Conservation (phyloP, 2,797 vertebrate species). For the Melopsittacus undulatus region DNA sequence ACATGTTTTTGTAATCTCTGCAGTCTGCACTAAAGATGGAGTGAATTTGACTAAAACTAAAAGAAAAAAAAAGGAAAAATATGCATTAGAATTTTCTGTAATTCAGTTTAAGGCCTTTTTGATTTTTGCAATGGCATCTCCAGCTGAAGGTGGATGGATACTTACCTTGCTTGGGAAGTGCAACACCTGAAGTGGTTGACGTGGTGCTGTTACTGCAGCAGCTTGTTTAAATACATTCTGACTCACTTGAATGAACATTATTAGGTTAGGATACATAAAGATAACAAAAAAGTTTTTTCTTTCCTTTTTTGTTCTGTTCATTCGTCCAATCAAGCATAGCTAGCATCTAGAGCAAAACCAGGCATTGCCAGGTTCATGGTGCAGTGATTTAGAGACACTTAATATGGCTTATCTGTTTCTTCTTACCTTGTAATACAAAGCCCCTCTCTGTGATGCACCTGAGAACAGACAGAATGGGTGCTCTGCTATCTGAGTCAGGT, state of each 20-base stretch:
- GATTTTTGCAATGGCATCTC: background rate
- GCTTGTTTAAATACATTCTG: background rate
- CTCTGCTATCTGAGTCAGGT: background rate
- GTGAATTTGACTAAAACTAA: background rate
- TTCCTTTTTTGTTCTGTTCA: background rate
- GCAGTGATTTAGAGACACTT: background rate
- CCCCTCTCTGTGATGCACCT: background rate
- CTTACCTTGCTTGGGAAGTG: background rate
- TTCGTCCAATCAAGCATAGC: background rate
- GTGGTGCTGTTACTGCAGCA: background rate
- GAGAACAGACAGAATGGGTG: background rate
- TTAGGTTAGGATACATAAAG: background rate
- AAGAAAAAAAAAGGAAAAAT: background rate
- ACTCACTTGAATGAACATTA: background rate
- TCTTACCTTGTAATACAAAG: background rate
- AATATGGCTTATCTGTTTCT: background rate
- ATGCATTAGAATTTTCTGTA: background rate
- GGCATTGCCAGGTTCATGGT: background rate
- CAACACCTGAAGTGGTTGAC: background rate
- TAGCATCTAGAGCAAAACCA: background rate
- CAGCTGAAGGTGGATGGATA: background rate
- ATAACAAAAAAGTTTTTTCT: background rate
- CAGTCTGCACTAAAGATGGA: background rate
- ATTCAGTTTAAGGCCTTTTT: background rate
- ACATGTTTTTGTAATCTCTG: background rate